These are phyloP conservation scores for Puffinus mauretanicus DNA, from an alignment of 2,113 vertebrate genomes.

Conservation along the genomic window DNA sequence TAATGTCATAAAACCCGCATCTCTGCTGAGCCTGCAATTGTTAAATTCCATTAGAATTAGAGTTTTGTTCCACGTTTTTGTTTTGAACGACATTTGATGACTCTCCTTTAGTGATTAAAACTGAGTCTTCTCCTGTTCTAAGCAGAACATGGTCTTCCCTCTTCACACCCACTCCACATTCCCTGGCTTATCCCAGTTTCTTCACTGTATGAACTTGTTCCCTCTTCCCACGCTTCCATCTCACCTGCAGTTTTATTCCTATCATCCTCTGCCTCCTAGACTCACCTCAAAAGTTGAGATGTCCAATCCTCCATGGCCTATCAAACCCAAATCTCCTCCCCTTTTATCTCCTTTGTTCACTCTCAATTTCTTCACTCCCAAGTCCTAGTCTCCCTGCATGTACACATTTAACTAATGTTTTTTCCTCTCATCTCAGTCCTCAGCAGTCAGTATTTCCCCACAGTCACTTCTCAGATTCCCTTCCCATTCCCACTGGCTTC, in stretches of 20 bases:
- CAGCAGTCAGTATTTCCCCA: neutral
- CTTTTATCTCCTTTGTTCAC: neutral
- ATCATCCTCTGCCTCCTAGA: neutral
- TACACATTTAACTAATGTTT: neutral
- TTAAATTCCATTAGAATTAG: neutral
- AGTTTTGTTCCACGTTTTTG: neutral
- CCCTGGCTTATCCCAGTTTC: neutral
- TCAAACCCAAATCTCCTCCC: neutral
- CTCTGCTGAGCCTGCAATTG: neutral
- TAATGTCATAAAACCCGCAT: neutral
- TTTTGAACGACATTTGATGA: neutral
- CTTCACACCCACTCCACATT: neutral
- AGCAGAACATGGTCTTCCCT: neutral
- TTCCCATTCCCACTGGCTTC: neutral
- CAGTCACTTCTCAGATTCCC: neutral
- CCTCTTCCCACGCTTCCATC: neutral
- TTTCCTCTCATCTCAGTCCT: neutral
- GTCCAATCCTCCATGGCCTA: neutral
- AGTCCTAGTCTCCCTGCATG: neutral
- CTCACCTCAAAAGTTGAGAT: neutral
- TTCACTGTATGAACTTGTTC: neutral
- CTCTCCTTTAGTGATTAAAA: neutral
- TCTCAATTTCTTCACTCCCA: neutral
- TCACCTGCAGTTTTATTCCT: neutral
- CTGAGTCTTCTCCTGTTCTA: neutral